Percentiles rank a stretch among this genome's conserved stretches.
Conservation (phyloP, 2,797 vertebrate genomes). For the Sylvia borin region DNA sequence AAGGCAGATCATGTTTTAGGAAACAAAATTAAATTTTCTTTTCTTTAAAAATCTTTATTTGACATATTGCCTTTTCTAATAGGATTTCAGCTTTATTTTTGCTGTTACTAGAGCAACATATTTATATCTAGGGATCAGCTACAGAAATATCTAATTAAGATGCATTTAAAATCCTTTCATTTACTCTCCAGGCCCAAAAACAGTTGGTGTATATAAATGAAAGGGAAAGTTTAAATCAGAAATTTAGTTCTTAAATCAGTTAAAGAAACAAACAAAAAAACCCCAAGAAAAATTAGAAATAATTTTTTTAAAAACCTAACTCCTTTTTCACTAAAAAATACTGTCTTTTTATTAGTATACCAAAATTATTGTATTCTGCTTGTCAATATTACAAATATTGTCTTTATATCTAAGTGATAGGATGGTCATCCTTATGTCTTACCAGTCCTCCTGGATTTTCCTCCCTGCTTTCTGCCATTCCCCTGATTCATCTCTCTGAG, state of each 20-base stretch:
- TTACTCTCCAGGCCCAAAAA: not conserved
- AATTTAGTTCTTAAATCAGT: not conserved
- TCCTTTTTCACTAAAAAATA: not conserved
- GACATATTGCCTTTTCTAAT: not conserved
- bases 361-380: not conserved
- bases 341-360: accelerated
- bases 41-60: not conserved
- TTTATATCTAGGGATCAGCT: not conserved
- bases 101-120: not conserved
- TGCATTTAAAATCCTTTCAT: not conserved
- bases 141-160: not conserved
- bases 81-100: not conserved
- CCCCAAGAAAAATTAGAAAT: not conserved
- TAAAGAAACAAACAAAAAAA: not conserved
- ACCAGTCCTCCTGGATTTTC: not conserved
- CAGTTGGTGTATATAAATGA: not conserved
- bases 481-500: not conserved
- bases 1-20: not conserved
- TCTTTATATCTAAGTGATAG: not conserved
- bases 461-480: not conserved
- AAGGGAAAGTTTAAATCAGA: not conserved
- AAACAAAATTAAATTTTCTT: not conserved
- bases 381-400: not conserved
- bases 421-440: not conserved
- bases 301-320: accelerated